Evolutionary conservation across 2,797 vertebrate species (phyloP).

Genomic region (Eidolon dupreanum): DNA sequence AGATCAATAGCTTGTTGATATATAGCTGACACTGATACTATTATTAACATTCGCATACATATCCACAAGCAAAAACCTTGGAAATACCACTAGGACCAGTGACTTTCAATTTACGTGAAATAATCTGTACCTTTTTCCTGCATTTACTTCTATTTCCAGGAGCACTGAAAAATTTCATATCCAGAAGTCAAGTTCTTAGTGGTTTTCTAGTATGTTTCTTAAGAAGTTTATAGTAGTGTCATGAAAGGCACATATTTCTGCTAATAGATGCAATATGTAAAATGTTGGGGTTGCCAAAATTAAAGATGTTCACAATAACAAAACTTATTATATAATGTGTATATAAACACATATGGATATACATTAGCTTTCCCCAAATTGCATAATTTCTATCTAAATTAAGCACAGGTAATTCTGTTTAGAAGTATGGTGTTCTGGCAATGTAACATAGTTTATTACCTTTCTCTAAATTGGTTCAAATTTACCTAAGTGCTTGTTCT

Average conservation of each 20-base stretch:
- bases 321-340: background rate
- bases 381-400: constrained; percentile 34
- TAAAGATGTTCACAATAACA: background rate
- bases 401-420: constrained; percentile 43
- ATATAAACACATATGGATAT: background rate
- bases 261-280: background rate
- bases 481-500: constrained; percentile 44
- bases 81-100: background rate
- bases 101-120: background rate
- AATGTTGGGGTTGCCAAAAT: background rate
- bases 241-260: background rate
- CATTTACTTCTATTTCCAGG: constrained; percentile 9
- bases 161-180: background rate
- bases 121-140: background rate
- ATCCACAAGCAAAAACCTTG: background rate
- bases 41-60: background rate
- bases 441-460: constrained; percentile 37
- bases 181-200: background rate
- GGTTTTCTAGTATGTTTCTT: background rate
- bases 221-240: background rate
- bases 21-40: background rate
- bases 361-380: background rate
- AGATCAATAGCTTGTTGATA: background rate
- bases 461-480: constrained; percentile 54
- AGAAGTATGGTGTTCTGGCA: constrained; percentile 48